phyloP scores from a whole-genome alignment of 2,797 vertebrate species.

The Acipenser ruthenus region DNA sequence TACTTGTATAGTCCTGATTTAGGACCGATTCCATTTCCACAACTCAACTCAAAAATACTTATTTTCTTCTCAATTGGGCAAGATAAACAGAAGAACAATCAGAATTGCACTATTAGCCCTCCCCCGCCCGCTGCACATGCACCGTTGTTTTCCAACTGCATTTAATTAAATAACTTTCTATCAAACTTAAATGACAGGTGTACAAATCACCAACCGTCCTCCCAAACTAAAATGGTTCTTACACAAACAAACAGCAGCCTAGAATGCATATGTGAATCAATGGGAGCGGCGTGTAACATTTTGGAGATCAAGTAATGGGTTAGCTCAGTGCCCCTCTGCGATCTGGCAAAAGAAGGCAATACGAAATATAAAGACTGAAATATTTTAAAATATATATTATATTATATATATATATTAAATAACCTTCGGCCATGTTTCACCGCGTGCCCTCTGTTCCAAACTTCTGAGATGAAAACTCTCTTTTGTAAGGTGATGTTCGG shows the following conservation, averaged over 20 bases:
- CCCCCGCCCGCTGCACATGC: constrained; percentile 24
- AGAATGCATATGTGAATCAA: constrained; percentile 57
- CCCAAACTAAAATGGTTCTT: constrained; percentile 48
- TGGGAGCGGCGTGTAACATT: constrained; percentile 63
- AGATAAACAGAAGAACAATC: constrained; percentile 18
- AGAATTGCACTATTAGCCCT: constrained; percentile 45
- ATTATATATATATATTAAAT: constrained; percentile 62
- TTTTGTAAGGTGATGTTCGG: constrained; percentile 74
- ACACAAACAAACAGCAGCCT: constrained; percentile 41
- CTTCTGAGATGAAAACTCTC: constrained; percentile 87
- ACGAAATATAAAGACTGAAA: too few species aligned
- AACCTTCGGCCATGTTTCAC: constrained; percentile 99
- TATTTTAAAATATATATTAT: neutral
- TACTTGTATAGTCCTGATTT: constrained; percentile 52
- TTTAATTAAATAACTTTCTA: constrained; percentile 48
- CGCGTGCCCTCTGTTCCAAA: constrained; percentile 86
- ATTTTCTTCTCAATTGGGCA: constrained; percentile 34
- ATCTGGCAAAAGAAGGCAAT: constrained; percentile 39
- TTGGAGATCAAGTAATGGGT: constrained; percentile 61
- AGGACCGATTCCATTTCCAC: constrained; percentile 52
- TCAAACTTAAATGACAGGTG: constrained; percentile 63
- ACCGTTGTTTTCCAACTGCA: constrained; percentile 41
- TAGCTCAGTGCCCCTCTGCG: constrained; percentile 46
- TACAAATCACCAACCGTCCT: constrained; percentile 43
- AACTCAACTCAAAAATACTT: constrained; percentile 36